Evolutionary conservation across 2,888 invertebrate genomes (phyloP).

Genomic region (Morinoia aosen): DNA sequence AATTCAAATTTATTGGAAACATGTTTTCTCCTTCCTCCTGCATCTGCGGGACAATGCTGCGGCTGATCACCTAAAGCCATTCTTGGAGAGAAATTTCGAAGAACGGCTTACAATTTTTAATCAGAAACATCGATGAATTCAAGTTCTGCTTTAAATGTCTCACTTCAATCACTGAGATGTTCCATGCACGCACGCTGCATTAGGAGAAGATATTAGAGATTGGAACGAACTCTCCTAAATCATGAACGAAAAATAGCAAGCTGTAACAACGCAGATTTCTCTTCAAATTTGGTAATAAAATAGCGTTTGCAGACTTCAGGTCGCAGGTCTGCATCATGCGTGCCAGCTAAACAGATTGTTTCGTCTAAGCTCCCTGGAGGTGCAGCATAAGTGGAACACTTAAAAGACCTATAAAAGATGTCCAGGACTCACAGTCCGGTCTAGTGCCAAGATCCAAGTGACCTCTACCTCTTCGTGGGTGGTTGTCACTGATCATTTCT

Average conservation of each 20-base stretch:
- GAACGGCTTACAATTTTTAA: background rate
- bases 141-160: background rate
- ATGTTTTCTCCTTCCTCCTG: background rate
- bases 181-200: background rate
- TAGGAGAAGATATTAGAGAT: background rate
- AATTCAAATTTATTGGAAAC: conserved; percentile 17
- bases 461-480: conserved; percentile 50
- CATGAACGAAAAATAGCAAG: background rate
- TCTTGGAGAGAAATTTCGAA: background rate
- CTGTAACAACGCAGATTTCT: background rate
- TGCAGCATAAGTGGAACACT: conserved; percentile 51
- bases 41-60: background rate
- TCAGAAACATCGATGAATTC: background rate
- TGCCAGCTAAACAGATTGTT: conserved; percentile 44
- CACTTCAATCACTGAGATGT: background rate
- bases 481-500: conserved; percentile 46
- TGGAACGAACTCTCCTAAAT: background rate
- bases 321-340: background rate
- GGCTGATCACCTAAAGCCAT: background rate
- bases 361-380: conserved; percentile 30
- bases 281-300: background rate
- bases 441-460: conserved; percentile 34
- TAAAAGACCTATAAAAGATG: conserved; percentile 40
- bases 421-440: conserved; percentile 11
- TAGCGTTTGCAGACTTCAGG: conserved; percentile 2